Evolutionary conservation across 92 coral and sea anemone genomes (phyloP).

Genomic region (Palythoa grandiflora): DNA sequence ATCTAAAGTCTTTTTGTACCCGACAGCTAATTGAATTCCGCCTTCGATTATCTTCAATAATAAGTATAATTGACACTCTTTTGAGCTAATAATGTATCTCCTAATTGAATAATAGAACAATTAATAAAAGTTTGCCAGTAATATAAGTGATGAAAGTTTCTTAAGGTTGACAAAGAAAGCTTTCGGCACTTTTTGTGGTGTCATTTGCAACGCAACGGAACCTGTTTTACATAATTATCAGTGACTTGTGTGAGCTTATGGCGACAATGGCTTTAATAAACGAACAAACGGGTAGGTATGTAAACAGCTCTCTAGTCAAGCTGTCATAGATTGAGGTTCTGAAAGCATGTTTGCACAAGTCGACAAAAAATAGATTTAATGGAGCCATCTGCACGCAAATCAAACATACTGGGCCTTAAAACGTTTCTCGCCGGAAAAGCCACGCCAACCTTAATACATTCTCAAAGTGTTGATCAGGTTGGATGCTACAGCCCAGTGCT

Average conservation of each 20-base stretch:
- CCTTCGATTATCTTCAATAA: conserved; percentile 95
- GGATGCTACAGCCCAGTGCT: background rate
- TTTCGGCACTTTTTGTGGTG: conserved; percentile 72
- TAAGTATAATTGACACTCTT: conserved; percentile 97
- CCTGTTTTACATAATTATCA: conserved; percentile 62
- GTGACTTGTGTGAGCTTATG: conserved; percentile 54
- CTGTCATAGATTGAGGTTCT: conserved; percentile 61
- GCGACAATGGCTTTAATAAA: conserved; percentile 71
- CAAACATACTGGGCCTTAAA: conserved; percentile 37
- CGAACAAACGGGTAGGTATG: conserved; percentile 71
- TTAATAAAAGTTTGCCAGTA: conserved; percentile 72
- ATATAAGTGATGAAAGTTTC: conserved; percentile 67
- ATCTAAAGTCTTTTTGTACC: conserved; percentile 28
- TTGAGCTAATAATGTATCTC: conserved; percentile 84
- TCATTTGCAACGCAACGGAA: conserved; percentile 46
- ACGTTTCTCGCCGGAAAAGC: conserved; percentile 37
- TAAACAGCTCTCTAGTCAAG: conserved; percentile 73
- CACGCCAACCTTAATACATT: conserved; percentile 14
- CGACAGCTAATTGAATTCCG: conserved; percentile 95
- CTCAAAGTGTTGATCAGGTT: background rate
- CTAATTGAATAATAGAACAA: conserved; percentile 94
- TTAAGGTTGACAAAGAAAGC: conserved; percentile 56
- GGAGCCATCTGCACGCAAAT: conserved; percentile 50
- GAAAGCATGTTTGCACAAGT: conserved; percentile 47
- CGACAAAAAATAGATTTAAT: conserved; percentile 37